These are phyloP conservation scores for Serilophus lunatus DNA, from an alignment of 2,113 vertebrate genomes.

Conservation along the genomic window DNA sequence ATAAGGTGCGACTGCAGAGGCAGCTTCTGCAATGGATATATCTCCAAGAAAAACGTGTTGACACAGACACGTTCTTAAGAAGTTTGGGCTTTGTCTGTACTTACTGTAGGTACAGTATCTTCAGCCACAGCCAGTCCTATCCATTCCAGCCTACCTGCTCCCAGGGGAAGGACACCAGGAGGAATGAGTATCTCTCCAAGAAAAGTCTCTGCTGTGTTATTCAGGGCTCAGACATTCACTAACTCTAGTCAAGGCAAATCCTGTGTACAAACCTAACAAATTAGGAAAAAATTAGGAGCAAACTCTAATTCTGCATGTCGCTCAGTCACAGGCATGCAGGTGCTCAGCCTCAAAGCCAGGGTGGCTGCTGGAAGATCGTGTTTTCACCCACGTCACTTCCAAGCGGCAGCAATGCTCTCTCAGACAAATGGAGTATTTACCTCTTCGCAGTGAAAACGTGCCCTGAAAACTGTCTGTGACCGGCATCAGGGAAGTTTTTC, in stretches of 20 bases:
- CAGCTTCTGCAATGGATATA: not conserved
- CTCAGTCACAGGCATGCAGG: not conserved
- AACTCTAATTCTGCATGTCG: not conserved
- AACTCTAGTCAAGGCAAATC: not conserved
- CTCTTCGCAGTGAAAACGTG: not conserved
- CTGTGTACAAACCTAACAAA: not conserved
- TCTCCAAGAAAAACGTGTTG: not conserved
- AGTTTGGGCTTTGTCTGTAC: not conserved
- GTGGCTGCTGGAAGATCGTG: not conserved
- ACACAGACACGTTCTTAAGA: not conserved
- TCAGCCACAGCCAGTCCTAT: not conserved
- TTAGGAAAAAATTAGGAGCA: not conserved
- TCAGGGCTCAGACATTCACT: not conserved
- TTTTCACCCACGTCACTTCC: not conserved
- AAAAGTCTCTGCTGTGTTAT: not conserved
- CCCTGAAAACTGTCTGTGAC: not conserved
- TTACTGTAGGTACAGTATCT: not conserved
- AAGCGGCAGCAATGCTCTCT: not conserved
- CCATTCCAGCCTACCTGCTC: not conserved
- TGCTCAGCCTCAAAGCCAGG: not conserved
- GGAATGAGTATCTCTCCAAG: not conserved
- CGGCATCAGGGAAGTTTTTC: not conserved
- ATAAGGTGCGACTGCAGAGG: not conserved
- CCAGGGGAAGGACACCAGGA: not conserved
- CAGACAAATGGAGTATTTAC: not conserved